Evolutionary conservation across 2,888 invertebrate species (phyloP).

Genomic region (Agrotis puta): DNA sequence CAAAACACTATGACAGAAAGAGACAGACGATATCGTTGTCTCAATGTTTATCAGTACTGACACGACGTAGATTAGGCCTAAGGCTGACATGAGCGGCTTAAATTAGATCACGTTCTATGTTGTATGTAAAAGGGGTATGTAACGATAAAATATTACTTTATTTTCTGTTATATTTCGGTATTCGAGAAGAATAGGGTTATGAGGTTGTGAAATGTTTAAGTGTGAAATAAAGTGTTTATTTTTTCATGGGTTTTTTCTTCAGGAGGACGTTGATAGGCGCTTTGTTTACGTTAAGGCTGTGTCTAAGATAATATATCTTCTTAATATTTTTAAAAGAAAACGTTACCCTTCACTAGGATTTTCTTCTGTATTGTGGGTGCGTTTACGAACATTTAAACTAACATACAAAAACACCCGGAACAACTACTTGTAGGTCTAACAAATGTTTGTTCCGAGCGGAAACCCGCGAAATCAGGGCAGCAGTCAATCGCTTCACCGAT

Average conservation of each 20-base stretch:
- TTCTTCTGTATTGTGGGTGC: too few relatives aligned
- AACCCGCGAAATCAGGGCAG: too few relatives aligned
- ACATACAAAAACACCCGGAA: too few relatives aligned
- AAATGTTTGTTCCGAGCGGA: too few relatives aligned
- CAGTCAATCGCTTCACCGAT: too few relatives aligned
- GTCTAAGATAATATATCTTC: not conserved
- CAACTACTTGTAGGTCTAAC: too few relatives aligned
- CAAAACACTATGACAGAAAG: conserved; percentile 71
- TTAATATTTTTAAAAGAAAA: too few relatives aligned
- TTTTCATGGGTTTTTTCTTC: conserved; percentile 26
- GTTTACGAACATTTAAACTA: too few relatives aligned
- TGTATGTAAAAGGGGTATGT: conserved; percentile 64
- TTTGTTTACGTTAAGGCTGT: conserved; percentile 14
- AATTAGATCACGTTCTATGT: conserved; percentile 64
- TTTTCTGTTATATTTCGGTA: conserved; percentile 58
- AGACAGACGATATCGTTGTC: conserved; percentile 68
- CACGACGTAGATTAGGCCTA: conserved; percentile 69
- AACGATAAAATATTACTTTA: conserved; percentile 69
- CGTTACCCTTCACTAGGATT: too few relatives aligned
- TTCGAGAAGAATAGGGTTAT: conserved; percentile 50
- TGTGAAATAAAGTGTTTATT: conserved; percentile 52
- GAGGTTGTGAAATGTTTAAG: conserved; percentile 55
- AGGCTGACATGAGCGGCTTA: conserved; percentile 63
- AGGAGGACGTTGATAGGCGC: conserved; percentile 6
- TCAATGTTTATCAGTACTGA: conserved; percentile 70